Evolutionary conservation across 2,113 vertebrate species (phyloP), one percentile per base, ranked within the genome.

Genomic region (Neofelis nebulosa): DNA sequence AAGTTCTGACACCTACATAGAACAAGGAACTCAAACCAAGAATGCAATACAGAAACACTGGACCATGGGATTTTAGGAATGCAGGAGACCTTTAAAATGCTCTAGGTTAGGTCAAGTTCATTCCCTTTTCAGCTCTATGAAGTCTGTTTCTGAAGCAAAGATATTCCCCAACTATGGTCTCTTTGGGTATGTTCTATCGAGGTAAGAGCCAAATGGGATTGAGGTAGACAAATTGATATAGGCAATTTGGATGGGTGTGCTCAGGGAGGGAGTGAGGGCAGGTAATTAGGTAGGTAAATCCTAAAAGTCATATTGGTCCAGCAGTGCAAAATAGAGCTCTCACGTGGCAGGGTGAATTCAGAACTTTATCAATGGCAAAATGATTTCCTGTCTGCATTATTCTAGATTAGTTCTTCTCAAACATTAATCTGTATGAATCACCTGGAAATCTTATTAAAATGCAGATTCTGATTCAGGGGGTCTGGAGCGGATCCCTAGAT

Each of bases 71-170:
- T 41, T 78, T 95, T n/a, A 57, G 31, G 45, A 48, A 61, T n/a
- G 23, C 31, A 87, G 81, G 45, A 85, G 10, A 45, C 2, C 41
- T 93, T 94, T 21, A 19, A 27, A 13, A 48, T 86, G 38, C 73
- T 68, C n/a, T 89, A 79, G 21, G 9, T 63, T 48, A 66, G 52
- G 50, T 68, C 57, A 82, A 5, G 50, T 36, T 73, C 11, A 38
- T 74, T 50, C 3, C 25, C 8, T 33, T 68, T 89, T 52, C 19
- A 48, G 50, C 3, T 55, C 13, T 61, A 68, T 12, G 38, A 93
- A 73, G 52, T 94, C 52, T 82, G 10, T 94, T 95, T 97, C 82
- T 85, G 41, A 93, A 88, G 38, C 12, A n/a, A 74, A 85, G 52
- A 36, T 94, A 89, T 84, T 15, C 38, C 4, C 55, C 0, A 92